Base-by-base conservation (phyloP, 1,140 invertebrate genomes). In the Pseudomyrmex concolor region DNA sequence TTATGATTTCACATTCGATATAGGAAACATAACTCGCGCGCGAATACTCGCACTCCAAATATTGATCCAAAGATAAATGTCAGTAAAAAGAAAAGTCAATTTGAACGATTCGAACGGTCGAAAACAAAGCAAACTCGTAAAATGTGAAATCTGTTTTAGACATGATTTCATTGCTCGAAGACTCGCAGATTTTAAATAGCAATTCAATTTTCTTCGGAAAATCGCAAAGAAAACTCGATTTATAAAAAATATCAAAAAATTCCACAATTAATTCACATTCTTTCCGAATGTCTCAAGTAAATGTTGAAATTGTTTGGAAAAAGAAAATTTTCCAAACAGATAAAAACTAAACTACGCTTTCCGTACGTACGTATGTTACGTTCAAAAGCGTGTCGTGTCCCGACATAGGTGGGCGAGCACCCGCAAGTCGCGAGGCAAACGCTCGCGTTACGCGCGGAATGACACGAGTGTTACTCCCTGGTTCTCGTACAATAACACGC, bases 401-500 rank as follows among this genome's bases (percentile, higher is more conserved):
- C 34, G 34, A 34, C 34, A 34, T 34, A 34, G 34, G 34, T 34
- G 34, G 34, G 43, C 66, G 15, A 59, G 43, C 22, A 25, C 12
- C 54, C 50, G 34, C 34, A 55, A 45, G 54, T 70, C 51, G 54
- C 76, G 64, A 70, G 66, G 66, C 76, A 19, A 80, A 80, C 64
- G 64, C 54, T 59, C 76, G 76, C 76, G 76, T 80, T 80, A 80
- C 76, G 76, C 76, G 51, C 76, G 64, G 43, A 70, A n/a, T 80
- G 76, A 80, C 66, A 80, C 64, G 22, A 80, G 76, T 43, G 66
- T 50, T 80, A 66, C n/a, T 8, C 54, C 51, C 54, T 50, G 64
- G 76, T 34, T 34, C 34, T 34, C 34, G 34, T 54, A 70, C 55
- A 70, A 80, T 70, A 43, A 19, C 76, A 68, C 17, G 19, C 51